Evolutionary conservation across 1,140 invertebrate genomes (phyloP), one percentile per base, ranked within the genome.

Genomic region (Cherax quadricarinatus): DNA sequence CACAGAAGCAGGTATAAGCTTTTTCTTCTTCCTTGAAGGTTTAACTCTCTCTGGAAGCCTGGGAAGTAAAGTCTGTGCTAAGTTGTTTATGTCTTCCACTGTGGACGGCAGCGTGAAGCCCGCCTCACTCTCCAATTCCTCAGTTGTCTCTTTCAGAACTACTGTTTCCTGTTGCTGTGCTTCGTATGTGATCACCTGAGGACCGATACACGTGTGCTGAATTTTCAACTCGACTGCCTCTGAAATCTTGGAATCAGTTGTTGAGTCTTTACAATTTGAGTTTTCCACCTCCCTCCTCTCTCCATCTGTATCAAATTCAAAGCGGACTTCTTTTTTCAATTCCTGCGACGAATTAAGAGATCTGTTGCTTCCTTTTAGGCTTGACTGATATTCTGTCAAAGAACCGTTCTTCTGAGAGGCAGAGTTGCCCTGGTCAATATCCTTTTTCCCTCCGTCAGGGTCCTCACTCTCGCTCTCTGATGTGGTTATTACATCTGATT

Each of bases 271-370:
- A 21, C 49, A 41, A 60, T 30, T 10, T 53, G 81, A 83, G 2
- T 86, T 48, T 48, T 93, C 87, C 21, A 49, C 3, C 4, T 78
- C 70, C 48, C 80, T 86, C 48, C 24, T 84, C 48, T 86, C 79
- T 24, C 21, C 86, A 73, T 88, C 86, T 14, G 81, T 7, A n/a
- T 91, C 86, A 62, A 93, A 85, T 83, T 93, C 84, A 88, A 94
- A 94, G 5, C 93, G 84, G 86, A 94, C 93, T 85, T 94, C 93
- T 73, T 94, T 94, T 75, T 94, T 94, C 3, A 91, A 18, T 66
- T 91, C 92, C 30, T 88, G 92, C 12, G 91, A 88, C n/a, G 86
- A 70, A 62, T 48, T 88, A 16, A 92, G 66, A 57, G 91, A 93
- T 53, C 78, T 53, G 41, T 86, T 92, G n/a, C 90, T 93, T 73